A percentile compares a stretch with the other conserved stretches of the same genome.
Evolutionary conservation across 2,888 invertebrate species (phyloP).

Genomic region (Cryptocephalus moraei): DNA sequence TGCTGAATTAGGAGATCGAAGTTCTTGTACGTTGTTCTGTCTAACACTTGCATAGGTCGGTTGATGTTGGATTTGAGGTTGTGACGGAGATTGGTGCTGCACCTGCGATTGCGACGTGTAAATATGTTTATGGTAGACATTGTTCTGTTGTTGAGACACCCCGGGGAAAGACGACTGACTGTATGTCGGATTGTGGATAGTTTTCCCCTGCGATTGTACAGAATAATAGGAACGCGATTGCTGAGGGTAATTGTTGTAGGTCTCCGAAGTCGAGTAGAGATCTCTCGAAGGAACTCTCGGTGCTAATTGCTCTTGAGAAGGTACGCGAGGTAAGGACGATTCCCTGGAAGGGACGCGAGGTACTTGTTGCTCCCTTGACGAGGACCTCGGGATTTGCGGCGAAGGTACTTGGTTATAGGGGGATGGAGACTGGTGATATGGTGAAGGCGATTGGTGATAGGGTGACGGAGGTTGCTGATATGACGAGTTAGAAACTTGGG

Average conservation of each 20-base stretch:
- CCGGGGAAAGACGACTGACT: slow-evolving; percentile 11
- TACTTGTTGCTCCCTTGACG: slow-evolving; percentile 8
- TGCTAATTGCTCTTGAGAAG: slow-evolving; percentile 12
- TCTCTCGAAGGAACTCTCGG: slow-evolving; percentile 13
- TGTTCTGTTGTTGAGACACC: slow-evolving; percentile 9
- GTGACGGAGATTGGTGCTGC: slow-evolving; percentile 4
- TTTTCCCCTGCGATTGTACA: slow-evolving; percentile 18
- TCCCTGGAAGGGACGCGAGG: slow-evolving; percentile 17
- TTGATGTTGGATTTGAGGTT: slow-evolving; percentile 1
- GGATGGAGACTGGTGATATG: slow-evolving; percentile 13
- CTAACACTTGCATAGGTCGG: not conserved
- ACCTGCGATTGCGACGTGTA: slow-evolving; percentile 13
- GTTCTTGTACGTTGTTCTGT: too few species aligned
- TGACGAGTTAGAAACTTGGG: slow-evolving; percentile 14
- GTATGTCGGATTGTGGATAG: slow-evolving; percentile 13
- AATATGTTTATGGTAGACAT: slow-evolving; percentile 15
- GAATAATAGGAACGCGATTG: slow-evolving; percentile 21
- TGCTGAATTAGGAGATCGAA: too few species aligned
- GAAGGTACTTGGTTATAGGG: slow-evolving; percentile 2
- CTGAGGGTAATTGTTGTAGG: slow-evolving; percentile 17
- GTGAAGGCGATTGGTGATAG: slow-evolving; percentile 13
- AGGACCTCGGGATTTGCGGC: slow-evolving; percentile 5
- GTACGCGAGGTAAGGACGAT: slow-evolving; percentile 13
- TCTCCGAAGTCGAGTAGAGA: slow-evolving; percentile 11
- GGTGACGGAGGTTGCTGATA: slow-evolving; percentile 11